These are phyloP conservation scores for Linnaemya tessellans DNA, from an alignment of 2,888 invertebrate species.

Conservation along the genomic window DNA sequence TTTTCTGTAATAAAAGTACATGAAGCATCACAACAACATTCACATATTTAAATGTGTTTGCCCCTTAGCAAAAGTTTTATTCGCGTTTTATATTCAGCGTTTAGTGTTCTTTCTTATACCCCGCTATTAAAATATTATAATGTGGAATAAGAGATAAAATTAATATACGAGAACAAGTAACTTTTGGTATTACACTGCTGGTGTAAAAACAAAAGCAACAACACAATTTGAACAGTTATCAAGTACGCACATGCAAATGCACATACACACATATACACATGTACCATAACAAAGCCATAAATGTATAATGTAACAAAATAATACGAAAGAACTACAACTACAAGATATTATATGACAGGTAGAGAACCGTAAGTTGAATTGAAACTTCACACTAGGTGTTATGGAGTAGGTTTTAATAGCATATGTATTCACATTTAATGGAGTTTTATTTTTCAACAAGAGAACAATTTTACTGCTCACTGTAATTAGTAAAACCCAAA, in stretches of 20 bases:
- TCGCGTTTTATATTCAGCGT: not conserved
- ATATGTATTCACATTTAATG: too few relatives aligned
- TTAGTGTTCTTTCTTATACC: not conserved
- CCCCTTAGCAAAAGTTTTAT: not conserved
- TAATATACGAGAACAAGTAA: slow-evolving; percentile 51
- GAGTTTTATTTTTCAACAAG: too few relatives aligned
- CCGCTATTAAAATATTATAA: slow-evolving; percentile 54
- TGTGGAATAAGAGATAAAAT: slow-evolving; percentile 58
- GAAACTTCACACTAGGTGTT: not conserved
- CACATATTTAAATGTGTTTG: not conserved
- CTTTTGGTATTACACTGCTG: slow-evolving; percentile 52
- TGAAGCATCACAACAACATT: not conserved
- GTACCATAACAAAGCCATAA: not conserved
- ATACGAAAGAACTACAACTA: not conserved
- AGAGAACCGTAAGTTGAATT: not conserved
- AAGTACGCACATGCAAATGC: not conserved
- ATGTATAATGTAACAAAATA: slow-evolving; percentile 6
- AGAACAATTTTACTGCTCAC: not conserved
- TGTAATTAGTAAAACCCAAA: not conserved
- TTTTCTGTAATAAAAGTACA: not conserved
- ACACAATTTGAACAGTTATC: slow-evolving; percentile 42
- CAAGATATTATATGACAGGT: not conserved
- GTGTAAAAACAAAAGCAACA: slow-evolving; percentile 7
- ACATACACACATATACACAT: not conserved
- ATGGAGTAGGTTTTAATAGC: too few relatives aligned